Evolutionary conservation across 2,113 vertebrate species (phyloP).

Genomic region (Menidia beryllina): DNA sequence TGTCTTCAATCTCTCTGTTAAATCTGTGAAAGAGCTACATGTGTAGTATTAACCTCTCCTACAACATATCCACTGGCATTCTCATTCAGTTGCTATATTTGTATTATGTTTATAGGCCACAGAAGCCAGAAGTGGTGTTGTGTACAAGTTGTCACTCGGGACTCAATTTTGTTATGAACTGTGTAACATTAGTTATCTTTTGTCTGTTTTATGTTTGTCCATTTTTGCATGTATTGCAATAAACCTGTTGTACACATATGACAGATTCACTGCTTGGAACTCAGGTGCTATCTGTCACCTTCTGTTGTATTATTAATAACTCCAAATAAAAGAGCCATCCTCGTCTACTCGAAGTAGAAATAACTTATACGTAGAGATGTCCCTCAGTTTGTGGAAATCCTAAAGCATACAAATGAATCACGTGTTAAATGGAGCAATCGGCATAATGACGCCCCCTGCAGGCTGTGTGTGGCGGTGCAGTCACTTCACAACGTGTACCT

Average conservation of each 20-base stretch:
- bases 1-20: background rate
- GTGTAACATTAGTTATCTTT: no score
- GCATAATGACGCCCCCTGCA: background rate
- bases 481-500: background rate
- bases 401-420: background rate
- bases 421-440: background rate
- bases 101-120: no score
- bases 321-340: background rate
- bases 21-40: background rate
- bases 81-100: no score
- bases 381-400: background rate
- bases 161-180: background rate
- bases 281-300: background rate
- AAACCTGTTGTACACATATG: background rate
- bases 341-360: no score
- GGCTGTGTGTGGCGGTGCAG: background rate
- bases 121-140: no score
- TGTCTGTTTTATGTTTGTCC: no score
- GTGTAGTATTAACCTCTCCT: background rate
- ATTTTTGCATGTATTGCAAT: no score
- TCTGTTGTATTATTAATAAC: background rate
- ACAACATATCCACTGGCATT: no score
- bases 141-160: background rate
- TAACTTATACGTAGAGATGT: background rate
- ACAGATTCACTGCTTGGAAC: background rate